Evolutionary conservation across 2,888 invertebrate genomes (phyloP).

Genomic region (Xestia c-nigrum): DNA sequence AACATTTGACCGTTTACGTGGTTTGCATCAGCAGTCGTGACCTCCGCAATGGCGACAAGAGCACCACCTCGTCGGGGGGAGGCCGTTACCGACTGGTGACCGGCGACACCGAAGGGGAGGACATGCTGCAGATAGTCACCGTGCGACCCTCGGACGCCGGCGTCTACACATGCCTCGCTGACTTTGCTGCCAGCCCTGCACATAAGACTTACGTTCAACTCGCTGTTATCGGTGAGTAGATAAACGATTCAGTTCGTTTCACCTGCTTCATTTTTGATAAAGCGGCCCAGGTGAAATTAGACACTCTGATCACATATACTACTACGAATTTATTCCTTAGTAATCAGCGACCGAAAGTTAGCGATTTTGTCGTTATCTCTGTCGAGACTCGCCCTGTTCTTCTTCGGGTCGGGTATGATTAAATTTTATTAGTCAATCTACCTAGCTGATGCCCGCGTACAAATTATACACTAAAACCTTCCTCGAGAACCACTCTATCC

Average conservation of each 20-base stretch:
- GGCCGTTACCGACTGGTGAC: slow-evolving; percentile 79
- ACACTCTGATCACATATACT: too few species aligned
- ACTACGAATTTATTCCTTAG: too few species aligned
- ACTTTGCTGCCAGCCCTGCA: slow-evolving; percentile 83
- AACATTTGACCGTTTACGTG: slow-evolving; percentile 42
- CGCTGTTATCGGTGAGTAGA: slow-evolving; percentile 80
- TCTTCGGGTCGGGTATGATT: too few species aligned
- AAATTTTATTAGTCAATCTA: too few species aligned
- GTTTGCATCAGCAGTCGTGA: slow-evolving; percentile 85
- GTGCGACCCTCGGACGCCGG: slow-evolving; percentile 81
- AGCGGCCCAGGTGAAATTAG: not conserved
- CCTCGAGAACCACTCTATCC: too few species aligned
- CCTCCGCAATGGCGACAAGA: slow-evolving; percentile 76
- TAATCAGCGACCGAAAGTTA: too few species aligned
- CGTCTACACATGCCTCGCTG: slow-evolving; percentile 82
- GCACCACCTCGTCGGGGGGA: slow-evolving; percentile 65
- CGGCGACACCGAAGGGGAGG: slow-evolving; percentile 73
- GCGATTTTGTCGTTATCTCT: too few species aligned
- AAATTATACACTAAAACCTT: too few species aligned
- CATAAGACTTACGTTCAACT: slow-evolving; percentile 81
- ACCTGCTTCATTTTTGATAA: not conserved
- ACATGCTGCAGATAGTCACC: slow-evolving; percentile 76
- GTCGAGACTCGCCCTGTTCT: too few species aligned
- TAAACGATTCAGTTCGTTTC: not conserved
- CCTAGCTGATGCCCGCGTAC: too few species aligned